Conservation (phyloP, 2,888 invertebrate species). For the Deilephila porcellus region DNA sequence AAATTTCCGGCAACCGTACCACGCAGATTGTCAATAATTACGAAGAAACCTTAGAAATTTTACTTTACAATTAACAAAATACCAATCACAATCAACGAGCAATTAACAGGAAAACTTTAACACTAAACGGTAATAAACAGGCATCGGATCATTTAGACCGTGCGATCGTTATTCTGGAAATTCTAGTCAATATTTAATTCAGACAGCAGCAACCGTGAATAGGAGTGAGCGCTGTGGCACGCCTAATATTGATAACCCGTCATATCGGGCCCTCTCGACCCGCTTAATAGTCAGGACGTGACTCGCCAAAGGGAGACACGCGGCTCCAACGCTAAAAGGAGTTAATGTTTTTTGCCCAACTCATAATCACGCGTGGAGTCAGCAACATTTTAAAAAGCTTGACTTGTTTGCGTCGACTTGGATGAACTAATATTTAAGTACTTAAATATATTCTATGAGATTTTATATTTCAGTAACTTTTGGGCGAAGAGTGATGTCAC, state of each 20-base stretch:
- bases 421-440: not conserved
- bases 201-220: not conserved
- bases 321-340: conserved; percentile 36
- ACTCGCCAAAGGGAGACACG: conserved; percentile 44
- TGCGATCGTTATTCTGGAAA: not conserved
- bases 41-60: no score
- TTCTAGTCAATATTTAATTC: conserved; percentile 14
- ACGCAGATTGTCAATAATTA: no score
- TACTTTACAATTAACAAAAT: not conserved
- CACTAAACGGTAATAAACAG: not conserved
- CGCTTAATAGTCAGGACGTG: conserved; percentile 57
- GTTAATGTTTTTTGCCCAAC: conserved; percentile 43
- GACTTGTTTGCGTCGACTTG: not conserved
- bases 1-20: no score
- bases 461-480: no score
- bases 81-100: not conserved
- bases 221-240: conserved; percentile 25
- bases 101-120: conserved; percentile 1
- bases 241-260: conserved; percentile 51
- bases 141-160: not conserved
- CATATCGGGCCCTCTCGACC: conserved; percentile 51
- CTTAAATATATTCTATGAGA: no score
- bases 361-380: conserved; percentile 31
- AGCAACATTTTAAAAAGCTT: conserved; percentile 25
- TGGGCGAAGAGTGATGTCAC: no score